phyloP scores from a whole-genome alignment of 2,797 vertebrate genomes.

The Aulostomus chinensis region DNA sequence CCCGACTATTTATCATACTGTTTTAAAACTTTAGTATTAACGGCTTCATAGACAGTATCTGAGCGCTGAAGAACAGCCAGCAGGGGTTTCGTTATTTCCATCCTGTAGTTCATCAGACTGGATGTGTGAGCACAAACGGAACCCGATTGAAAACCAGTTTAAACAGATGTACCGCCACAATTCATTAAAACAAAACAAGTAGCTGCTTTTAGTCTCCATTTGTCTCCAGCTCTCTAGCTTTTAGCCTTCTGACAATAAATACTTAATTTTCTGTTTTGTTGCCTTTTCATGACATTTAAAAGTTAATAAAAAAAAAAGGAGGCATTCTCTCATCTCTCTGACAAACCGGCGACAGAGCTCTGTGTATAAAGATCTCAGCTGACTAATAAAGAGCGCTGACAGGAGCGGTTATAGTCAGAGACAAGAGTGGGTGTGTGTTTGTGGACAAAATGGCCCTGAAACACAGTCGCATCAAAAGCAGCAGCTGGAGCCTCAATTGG shows the following conservation, averaged over 20 bases:
- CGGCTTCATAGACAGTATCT: too few species aligned
- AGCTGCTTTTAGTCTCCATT: not conserved
- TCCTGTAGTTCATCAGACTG: too few species aligned
- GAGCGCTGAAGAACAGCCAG: too few species aligned
- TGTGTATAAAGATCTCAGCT: constrained; percentile 39
- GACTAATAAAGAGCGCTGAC: constrained; percentile 39
- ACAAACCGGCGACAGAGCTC: constrained; percentile 18
- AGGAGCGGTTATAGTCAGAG: not conserved
- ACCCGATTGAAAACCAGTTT: too few species aligned
- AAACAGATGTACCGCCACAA: too few species aligned
- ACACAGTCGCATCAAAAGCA: constrained; percentile 17
- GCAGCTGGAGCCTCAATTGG: constrained; percentile 26
- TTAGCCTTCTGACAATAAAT: not conserved
- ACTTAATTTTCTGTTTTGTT: not conserved
- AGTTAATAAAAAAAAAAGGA: constrained; percentile 19
- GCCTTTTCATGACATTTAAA: not conserved
- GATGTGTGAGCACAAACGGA: too few species aligned
- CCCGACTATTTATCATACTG: too few species aligned
- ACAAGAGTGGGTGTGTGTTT: constrained; percentile 6
- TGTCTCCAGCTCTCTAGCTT: not conserved
- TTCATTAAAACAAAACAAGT: constrained; percentile 1
- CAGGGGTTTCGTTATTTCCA: too few species aligned
- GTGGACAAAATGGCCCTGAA: constrained; percentile 14
- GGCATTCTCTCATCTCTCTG: constrained; percentile 17
- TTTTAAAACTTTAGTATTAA: too few species aligned